Evolutionary conservation across 2,888 invertebrate species (phyloP), one percentile per base, ranked within the genome.

Genomic region (Tuberolachnus salignus): DNA sequence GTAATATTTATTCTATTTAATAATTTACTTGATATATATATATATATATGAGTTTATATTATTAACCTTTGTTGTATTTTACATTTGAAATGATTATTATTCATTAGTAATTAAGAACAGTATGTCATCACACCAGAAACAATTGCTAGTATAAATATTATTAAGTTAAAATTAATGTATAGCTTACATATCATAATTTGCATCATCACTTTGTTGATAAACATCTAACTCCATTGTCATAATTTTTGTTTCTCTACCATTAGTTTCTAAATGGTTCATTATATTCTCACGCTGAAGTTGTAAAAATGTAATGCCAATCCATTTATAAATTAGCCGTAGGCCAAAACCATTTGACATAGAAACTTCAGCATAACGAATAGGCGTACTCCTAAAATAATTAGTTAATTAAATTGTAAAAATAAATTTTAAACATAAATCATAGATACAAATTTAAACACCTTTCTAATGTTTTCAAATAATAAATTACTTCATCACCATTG

Each of bases 311-410:
- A 98, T 89, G 86, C 95, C 97, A 85, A 98, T 92, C 87, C 97
- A 98, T 86, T 95, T 95, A 87, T 98, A 95, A 72, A 98, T 88
- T 81, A 95, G 89, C 84, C 95, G 92, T 78, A 98, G 87, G 4
- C 98, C 98, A 86, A 97, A 97, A 1, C 96, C 96, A 87, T 97
- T 97, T 84, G 95, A 89, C 97, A 97, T 97, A 3, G 96, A 97
- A 0, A 94, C 91, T 86, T 97, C 96, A 0, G 94, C 92, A 85
- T 95, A 96, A 46, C 95, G 89, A 23, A 96, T 89, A 84, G 92
- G 90, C 0, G 90, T 90, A 71, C 63, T 14, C 21, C 80, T 80
- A 42, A n/a, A 81, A 64, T 64, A 13, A 16, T 34, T 21, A 42
- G 14, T 57, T 34, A 13, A 66, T 46, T 23, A n/a, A 46, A 61